These are phyloP conservation scores for Muscina levida DNA, from an alignment of 2,888 invertebrate species.

Conservation along the genomic window DNA sequence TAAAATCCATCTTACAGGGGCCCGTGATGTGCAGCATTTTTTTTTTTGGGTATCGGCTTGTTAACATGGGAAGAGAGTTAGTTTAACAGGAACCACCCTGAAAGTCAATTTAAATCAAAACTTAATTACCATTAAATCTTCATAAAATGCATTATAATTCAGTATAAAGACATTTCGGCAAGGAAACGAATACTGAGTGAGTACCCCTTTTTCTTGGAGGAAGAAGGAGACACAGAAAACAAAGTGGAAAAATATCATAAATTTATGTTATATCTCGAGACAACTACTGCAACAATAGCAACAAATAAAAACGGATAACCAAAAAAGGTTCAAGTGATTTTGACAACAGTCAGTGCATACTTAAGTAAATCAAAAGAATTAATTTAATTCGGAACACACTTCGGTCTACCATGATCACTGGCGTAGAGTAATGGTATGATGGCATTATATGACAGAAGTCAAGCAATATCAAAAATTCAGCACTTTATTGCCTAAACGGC, in stretches of 20 bases:
- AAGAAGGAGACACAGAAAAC: slow-evolving; percentile 29
- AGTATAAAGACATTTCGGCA: slow-evolving; percentile 36
- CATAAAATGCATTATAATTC: slow-evolving; percentile 66
- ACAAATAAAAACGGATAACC: slow-evolving; percentile 24
- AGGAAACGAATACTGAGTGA: slow-evolving; percentile 51
- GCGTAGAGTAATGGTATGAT: too few relatives aligned
- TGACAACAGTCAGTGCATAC: slow-evolving; percentile 62
- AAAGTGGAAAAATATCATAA: slow-evolving; percentile 58
- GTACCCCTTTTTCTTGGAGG: neutral
- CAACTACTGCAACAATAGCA: too few relatives aligned
- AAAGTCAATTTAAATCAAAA: slow-evolving; percentile 66
- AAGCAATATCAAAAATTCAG: too few relatives aligned
- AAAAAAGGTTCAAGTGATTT: slow-evolving; percentile 50
- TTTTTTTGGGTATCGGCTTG: neutral
- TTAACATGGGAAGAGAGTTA: neutral
- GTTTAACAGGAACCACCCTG: slow-evolving; percentile 39
- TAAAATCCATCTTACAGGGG: slow-evolving; percentile 24
- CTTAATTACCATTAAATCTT: slow-evolving; percentile 66
- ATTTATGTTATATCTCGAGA: slow-evolving; percentile 61
- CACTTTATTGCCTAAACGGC: too few relatives aligned
- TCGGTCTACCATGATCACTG: too few relatives aligned
- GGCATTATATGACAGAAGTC: too few relatives aligned
- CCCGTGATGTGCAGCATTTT: neutral
- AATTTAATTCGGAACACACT: slow-evolving; percentile 45
- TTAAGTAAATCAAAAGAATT: slow-evolving; percentile 60